Evolutionary conservation across 2,888 invertebrate species (phyloP).

Genomic region (Aphidoletes aphidimyza): DNA sequence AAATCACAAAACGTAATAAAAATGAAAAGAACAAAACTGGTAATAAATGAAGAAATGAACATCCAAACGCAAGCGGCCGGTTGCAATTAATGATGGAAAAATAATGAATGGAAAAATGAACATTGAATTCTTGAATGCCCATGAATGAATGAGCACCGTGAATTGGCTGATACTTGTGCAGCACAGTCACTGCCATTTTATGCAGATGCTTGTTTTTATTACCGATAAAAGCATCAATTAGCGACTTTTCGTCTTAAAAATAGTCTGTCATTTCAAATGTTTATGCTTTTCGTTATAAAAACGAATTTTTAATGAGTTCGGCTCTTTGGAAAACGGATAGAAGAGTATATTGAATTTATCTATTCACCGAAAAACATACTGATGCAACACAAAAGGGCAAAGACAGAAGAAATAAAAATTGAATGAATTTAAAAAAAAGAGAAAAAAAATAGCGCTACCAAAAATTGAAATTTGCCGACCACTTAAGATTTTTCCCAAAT

Average conservation of each 20-base stretch:
- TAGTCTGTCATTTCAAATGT: slow-evolving; percentile 1
- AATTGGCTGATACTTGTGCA: too few species aligned
- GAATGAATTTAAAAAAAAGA: too few species aligned
- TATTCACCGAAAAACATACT: neutral
- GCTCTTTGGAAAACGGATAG: neutral
- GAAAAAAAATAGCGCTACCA: too few species aligned
- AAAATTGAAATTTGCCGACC: too few species aligned
- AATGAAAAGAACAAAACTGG: neutral
- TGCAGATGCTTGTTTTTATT: neutral
- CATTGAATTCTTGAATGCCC: neutral
- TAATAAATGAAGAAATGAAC: neutral
- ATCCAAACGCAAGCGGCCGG: neutral
- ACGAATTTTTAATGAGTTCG: neutral
- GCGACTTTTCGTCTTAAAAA: neutral
- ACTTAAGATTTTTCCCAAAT: too few species aligned
- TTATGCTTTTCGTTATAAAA: neutral
- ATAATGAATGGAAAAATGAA: neutral
- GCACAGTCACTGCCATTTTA: neutral
- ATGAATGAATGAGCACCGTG: too few species aligned
- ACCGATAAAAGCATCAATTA: neutral
- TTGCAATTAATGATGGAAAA: neutral
- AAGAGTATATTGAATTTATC: neutral
- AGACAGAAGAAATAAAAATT: too few species aligned
- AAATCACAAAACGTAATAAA: neutral
- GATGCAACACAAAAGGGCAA: neutral